Percentiles rank a stretch among this genome's conserved stretches.
These are phyloP conservation scores for Dicranocentrus wangi DNA, from an alignment of 2,888 invertebrate species.

Conservation along the genomic window DNA sequence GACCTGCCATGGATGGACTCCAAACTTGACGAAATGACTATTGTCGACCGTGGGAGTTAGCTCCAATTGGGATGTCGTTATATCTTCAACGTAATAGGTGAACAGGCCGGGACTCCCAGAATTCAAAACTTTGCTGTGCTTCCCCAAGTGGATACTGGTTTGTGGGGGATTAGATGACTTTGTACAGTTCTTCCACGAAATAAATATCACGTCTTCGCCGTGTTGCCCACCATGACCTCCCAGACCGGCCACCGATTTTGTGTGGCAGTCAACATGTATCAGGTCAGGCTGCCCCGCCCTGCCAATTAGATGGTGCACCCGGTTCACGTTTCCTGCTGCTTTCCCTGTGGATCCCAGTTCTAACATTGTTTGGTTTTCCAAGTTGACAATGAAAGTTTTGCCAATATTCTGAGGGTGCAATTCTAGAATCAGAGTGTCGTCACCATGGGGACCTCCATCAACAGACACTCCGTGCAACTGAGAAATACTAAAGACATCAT, in stretches of 20 bases:
- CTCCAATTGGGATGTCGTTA: background rate
- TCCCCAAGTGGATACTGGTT: background rate
- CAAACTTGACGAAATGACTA: background rate
- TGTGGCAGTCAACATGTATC: constrained; percentile 2
- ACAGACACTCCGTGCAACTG: background rate
- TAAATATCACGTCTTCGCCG: constrained; percentile 5
- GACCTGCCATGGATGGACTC: background rate
- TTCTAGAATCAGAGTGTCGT: constrained; percentile 14
- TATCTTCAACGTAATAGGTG: constrained; percentile 2
- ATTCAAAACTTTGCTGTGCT: background rate
- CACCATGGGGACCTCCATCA: constrained; percentile 6
- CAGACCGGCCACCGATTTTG: constrained; percentile 7
- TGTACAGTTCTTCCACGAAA: background rate
- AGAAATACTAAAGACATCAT: background rate
- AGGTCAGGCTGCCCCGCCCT: background rate
- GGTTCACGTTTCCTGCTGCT: background rate
- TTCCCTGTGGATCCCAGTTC: background rate
- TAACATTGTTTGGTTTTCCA: background rate
- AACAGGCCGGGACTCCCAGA: background rate
- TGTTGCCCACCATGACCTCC: background rate
- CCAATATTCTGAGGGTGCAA: background rate
- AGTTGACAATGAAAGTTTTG: constrained; percentile 8
- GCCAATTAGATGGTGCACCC: background rate
- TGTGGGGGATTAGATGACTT: background rate
- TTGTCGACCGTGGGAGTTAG: background rate